Conservation (phyloP, 1,140 invertebrate species). For the Trichogramma pretiosum region DNA sequence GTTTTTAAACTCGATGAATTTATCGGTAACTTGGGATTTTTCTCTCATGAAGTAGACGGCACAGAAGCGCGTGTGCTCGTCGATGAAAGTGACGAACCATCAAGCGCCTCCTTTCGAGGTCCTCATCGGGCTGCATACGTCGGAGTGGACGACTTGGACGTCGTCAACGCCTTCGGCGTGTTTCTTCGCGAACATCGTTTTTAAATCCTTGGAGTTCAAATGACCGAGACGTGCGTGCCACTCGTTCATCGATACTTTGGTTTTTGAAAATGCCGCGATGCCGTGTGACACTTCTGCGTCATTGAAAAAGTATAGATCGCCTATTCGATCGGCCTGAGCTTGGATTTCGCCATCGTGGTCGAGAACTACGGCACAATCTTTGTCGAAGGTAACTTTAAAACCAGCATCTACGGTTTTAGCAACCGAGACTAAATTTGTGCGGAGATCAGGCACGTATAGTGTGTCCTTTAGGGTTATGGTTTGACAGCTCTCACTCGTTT, state of each 20-base stretch:
- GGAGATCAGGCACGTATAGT: constrained; percentile 6
- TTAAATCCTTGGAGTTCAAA: constrained; percentile 1
- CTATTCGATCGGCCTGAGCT: background rate
- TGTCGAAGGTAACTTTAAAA: background rate
- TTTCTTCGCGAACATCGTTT: background rate
- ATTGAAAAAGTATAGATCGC: constrained; percentile 2
- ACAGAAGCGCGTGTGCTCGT: background rate
- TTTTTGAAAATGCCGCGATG: background rate
- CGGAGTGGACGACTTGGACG: background rate
- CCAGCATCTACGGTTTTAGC: constrained; percentile 1
- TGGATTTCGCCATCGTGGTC: constrained; percentile 1
- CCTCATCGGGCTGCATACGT: background rate
- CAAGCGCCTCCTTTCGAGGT: background rate
- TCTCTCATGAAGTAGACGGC: background rate
- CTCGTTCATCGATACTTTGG: background rate
- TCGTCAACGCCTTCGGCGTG: background rate
- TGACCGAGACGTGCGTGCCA: constrained; percentile 4
- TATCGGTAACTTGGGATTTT: background rate
- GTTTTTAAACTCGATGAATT: background rate
- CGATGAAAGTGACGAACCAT: background rate
- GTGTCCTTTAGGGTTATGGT: no score
- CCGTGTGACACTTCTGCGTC: background rate
- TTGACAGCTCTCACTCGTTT: no score
- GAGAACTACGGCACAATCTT: constrained; percentile 2
- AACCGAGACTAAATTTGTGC: constrained; percentile 15